These are phyloP conservation scores for Australoheros scitulus DNA, from an alignment of 2,113 vertebrate genomes.

Conservation along the genomic window DNA sequence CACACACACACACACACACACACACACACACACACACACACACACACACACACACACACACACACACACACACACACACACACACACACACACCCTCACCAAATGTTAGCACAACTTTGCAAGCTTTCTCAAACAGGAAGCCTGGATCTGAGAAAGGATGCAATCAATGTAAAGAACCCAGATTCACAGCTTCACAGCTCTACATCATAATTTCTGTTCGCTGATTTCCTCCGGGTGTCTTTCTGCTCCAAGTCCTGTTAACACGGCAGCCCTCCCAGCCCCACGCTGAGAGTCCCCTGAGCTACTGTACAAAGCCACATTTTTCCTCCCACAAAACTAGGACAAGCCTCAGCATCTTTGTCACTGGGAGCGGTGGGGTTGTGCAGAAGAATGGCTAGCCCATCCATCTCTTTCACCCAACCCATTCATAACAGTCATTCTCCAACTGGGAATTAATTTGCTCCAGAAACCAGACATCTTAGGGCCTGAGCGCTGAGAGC, in stretches of 20 bases:
- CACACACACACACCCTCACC: neutral
- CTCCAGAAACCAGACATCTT: slow-evolving; percentile 65
- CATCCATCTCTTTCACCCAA: slow-evolving; percentile 65
- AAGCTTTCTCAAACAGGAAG: slow-evolving; percentile 12
- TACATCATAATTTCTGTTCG: slow-evolving; percentile 20
- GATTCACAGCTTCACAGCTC: slow-evolving; percentile 35
- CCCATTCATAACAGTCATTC: slow-evolving; percentile 76
- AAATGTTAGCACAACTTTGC: slow-evolving; percentile 32
- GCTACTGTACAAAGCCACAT: slow-evolving; percentile 67
- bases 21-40: neutral
- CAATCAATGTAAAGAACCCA: slow-evolving; percentile 45
- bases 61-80: neutral
- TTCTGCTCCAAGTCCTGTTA: slow-evolving; percentile 50
- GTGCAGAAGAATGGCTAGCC: slow-evolving; percentile 52
- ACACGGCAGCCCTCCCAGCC: slow-evolving; percentile 46
- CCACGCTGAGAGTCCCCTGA: slow-evolving; percentile 60
- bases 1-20: neutral
- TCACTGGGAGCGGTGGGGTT: slow-evolving; percentile 55
- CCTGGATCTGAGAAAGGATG: slow-evolving; percentile 10
- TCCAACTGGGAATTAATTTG: slow-evolving; percentile 74
- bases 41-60: neutral
- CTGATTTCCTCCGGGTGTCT: slow-evolving; percentile 60
- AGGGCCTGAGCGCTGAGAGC: slow-evolving; percentile 30
- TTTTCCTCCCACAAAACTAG: slow-evolving; percentile 69
- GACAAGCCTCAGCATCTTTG: slow-evolving; percentile 68